Evolutionary conservation across 37 sponge, comb jelly and placozoan genomes (phyloP).

Genomic region (Cliona cf. orientalis): DNA sequence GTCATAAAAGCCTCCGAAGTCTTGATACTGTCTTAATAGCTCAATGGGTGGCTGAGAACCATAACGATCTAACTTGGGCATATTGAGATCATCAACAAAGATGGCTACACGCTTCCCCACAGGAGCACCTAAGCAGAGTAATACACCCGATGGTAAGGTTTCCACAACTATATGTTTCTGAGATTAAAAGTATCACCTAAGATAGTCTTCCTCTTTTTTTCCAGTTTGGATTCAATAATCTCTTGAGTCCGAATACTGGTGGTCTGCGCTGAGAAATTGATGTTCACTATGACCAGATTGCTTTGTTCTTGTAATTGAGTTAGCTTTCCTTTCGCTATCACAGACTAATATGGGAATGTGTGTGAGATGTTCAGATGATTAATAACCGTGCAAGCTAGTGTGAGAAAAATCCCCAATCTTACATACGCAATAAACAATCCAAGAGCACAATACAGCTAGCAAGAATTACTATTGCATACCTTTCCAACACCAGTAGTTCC

Average conservation of each 20-base stretch:
- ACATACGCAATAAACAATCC: too few species aligned
- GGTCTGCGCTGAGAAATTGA: constrained; percentile 99
- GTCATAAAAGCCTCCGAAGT: constrained; percentile 98
- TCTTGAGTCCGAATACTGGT: constrained; percentile 95
- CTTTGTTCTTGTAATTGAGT: constrained; percentile 73
- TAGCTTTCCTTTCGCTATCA: constrained; percentile 89
- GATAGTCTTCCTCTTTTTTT: constrained; percentile 97
- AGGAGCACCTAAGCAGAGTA: constrained; percentile 84
- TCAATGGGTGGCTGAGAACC: constrained; percentile 99
- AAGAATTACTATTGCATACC: constrained; percentile 34
- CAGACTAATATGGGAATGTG: constrained; percentile 72
- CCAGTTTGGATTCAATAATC: constrained; percentile 96
- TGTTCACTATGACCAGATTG: constrained; percentile 68
- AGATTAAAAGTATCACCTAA: constrained; percentile 54
- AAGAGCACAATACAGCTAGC: not conserved
- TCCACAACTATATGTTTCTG: not conserved
- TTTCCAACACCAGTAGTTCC: constrained; percentile 99
- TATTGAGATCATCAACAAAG: constrained; percentile 98
- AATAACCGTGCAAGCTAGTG: too few species aligned
- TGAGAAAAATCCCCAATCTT: too few species aligned
- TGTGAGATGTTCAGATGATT: not conserved
- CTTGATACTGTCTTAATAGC: constrained; percentile 94
- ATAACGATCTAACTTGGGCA: constrained; percentile 99
- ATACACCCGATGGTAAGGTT: not conserved
- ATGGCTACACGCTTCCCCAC: constrained; percentile 90